Evolutionary conservation across 2,113 vertebrate genomes (phyloP), one percentile per base, ranked within the genome.

Genomic region (Eulemur rufifrons): DNA sequence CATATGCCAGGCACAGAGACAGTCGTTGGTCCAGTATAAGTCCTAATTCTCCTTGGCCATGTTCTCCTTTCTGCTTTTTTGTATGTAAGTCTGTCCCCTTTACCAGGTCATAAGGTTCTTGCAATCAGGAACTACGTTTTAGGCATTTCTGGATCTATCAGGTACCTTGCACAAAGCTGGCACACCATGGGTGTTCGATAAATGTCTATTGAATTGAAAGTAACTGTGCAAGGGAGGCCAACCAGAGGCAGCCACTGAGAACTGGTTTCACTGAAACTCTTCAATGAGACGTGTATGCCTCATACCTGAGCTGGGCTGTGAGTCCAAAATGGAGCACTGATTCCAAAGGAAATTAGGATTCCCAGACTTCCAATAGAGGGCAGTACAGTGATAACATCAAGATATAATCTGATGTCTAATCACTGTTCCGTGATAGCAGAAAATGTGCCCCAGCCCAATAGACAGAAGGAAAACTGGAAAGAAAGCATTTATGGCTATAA

Each of bases 381-480:
- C 56, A 96, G 83, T 89, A 81, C 68, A 54, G 87, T 56, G 61
- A 39, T 23, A 68, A 71, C 77, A 71, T 59, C 89, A 73, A 90
- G 94, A 88, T 63, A 47, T 37, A 66, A 95, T 42, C 64, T 63
- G 80, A 68, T 39, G 66, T 37, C 95, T 94, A 89, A 95, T 89
- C 95, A 92, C 95, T 73, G 89, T 80, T 84, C 92, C 86, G 39
- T 34, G 83, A 87, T 64, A 34, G 52, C 37, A 81, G 85, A 32
- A 94, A 92, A 96, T 74, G 92, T 94, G 76, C 42, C 91, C 91
- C 47, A 86, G 78, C 50, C 61, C 61, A 2, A 64, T 0, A 92
- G 89, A 95, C 96, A 95, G 95, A 93, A 97, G 95, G 68, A 81
- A 95, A 98, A 95, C 89, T 93, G 95, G 89, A 85, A 97, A 97